Percentiles rank a stretch among this genome's conserved stretches.
Evolutionary conservation across 1,140 invertebrate genomes (phyloP).

Genomic region (Eumeta japonica): DNA sequence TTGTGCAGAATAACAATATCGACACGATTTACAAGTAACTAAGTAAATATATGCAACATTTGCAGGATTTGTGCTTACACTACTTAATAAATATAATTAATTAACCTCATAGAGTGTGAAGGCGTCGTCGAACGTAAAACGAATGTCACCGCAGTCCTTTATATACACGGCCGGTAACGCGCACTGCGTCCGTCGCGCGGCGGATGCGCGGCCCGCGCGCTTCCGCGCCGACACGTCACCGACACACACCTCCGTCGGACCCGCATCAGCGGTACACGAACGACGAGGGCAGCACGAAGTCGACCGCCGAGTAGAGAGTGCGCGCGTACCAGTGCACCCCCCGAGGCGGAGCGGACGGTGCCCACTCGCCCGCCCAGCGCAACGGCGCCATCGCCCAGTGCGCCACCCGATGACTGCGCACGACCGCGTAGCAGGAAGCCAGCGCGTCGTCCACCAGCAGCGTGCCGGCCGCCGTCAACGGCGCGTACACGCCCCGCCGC

Average conservation of each 20-base stretch:
- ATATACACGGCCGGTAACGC: conserved; percentile 30
- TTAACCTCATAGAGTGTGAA: conserved; percentile 10
- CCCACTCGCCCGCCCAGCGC: conserved; percentile 51
- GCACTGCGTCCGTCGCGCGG: conserved; percentile 45
- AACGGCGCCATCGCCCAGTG: conserved; percentile 82
- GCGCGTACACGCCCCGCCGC: conserved; percentile 80
- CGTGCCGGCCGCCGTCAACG: conserved; percentile 83
- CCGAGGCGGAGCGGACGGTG: conserved; percentile 16
- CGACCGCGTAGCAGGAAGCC: conserved; percentile 91
- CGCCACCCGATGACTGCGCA: conserved; percentile 81
- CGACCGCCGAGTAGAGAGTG: conserved; percentile 70
- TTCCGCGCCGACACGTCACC: conserved; percentile 7
- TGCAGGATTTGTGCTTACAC: conserved; percentile 29
- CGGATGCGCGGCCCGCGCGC: neutral
- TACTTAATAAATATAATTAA: conserved; percentile 51
- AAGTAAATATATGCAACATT: conserved; percentile 28
- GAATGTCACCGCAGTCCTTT: no score
- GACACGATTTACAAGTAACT: conserved; percentile 55
- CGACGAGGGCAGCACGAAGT: conserved; percentile 66
- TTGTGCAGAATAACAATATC: conserved; percentile 58
- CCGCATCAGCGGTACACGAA: conserved; percentile 41
- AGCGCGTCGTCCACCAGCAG: conserved; percentile 87
- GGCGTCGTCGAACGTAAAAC: conserved; percentile 17
- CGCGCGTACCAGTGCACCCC: conserved; percentile 89
- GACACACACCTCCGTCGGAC: conserved; percentile 12